These are phyloP conservation scores for Poecilus cupreus DNA, from an alignment of 2,888 invertebrate genomes.

Conservation along the genomic window DNA sequence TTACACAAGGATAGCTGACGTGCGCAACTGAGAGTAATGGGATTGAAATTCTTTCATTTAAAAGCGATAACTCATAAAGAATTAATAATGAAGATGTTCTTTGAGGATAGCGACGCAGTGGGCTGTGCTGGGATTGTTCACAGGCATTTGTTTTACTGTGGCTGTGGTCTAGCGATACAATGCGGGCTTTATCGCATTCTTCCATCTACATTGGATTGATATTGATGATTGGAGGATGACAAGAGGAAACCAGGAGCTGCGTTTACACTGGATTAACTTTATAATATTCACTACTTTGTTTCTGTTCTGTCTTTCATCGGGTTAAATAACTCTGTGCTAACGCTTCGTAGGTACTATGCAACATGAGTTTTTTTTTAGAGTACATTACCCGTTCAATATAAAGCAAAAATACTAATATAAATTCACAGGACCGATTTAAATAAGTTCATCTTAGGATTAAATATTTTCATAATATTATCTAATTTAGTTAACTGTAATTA, in stretches of 20 bases:
- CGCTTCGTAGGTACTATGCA: too few relatives aligned
- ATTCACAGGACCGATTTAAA: too few relatives aligned
- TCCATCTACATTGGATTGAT: background rate
- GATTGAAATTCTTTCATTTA: constrained; percentile 31
- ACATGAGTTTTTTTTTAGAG: too few relatives aligned
- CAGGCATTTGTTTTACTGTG: background rate
- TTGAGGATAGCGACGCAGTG: background rate
- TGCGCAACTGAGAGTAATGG: background rate
- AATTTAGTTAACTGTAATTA: too few relatives aligned
- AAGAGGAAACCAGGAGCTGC: background rate
- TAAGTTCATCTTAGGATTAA: too few relatives aligned
- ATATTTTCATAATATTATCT: too few relatives aligned
- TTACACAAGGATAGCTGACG: background rate
- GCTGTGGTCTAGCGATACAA: background rate
- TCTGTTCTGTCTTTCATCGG: too few relatives aligned
- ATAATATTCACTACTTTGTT: too few relatives aligned
- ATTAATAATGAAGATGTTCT: constrained; percentile 37
- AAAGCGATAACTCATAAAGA: constrained; percentile 15
- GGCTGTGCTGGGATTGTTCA: background rate
- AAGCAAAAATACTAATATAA: too few relatives aligned
- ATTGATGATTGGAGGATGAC: constrained; percentile 15
- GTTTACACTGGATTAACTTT: background rate
- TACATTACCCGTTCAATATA: too few relatives aligned
- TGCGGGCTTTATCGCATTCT: constrained; percentile 16
- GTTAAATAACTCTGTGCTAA: too few relatives aligned